phyloP scores from a whole-genome alignment of 2,113 vertebrate genomes.

The Budorcas taxicolor region DNA sequence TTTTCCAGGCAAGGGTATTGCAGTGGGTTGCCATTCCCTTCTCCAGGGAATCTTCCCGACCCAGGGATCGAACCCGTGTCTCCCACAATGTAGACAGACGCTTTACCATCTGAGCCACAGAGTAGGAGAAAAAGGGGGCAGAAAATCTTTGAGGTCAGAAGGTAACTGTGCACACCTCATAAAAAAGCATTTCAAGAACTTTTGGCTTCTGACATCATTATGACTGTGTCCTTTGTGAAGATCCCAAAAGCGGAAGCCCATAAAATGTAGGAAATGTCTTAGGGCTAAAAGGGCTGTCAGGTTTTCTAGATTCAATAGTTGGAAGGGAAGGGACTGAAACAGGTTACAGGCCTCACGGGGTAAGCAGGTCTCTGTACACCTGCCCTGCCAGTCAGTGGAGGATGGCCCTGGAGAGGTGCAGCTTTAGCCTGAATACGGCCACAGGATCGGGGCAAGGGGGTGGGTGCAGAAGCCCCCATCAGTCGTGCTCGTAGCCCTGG shows the following conservation, averaged over 20 bases:
- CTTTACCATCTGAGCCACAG: too few species aligned
- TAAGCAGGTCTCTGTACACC: too few species aligned
- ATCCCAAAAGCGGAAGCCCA: background rate
- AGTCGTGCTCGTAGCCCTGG: rapidly evolving
- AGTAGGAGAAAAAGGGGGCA: background rate
- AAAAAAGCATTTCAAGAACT: background rate
- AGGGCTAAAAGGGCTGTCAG: background rate
- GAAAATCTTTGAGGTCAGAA: background rate
- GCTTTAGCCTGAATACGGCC: background rate
- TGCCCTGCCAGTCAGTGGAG: background rate
- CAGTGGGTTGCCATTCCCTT: too few species aligned
- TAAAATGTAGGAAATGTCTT: background rate
- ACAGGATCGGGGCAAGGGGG: background rate
- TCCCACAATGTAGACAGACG: too few species aligned
- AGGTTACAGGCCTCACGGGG: background rate
- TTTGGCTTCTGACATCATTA: background rate
- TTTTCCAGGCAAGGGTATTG: too few species aligned
- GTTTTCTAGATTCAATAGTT: background rate
- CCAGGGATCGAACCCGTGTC: too few species aligned
- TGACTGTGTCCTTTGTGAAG: background rate
- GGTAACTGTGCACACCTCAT: background rate
- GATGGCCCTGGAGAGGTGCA: background rate
- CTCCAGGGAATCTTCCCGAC: too few species aligned
- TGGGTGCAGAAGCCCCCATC: background rate
- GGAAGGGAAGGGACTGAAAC: background rate